These are phyloP conservation scores for Nothocercus julius DNA, from an alignment of 2,113 vertebrate species.

Conservation along the genomic window DNA sequence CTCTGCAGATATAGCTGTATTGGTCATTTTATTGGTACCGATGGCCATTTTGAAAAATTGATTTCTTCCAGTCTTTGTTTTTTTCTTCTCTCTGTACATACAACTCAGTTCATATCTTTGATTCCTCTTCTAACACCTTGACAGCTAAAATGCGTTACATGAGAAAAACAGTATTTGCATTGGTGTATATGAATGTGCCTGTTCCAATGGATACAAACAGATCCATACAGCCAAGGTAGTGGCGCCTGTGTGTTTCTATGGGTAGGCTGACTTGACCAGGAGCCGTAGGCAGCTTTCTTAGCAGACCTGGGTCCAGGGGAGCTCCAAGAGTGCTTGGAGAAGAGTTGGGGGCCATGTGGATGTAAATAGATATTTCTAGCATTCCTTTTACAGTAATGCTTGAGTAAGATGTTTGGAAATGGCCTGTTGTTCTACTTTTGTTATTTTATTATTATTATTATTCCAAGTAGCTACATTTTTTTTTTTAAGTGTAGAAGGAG, in stretches of 20 bases:
- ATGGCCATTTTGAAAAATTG: conserved; percentile 14
- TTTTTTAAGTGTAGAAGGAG: neutral
- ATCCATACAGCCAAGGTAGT: neutral
- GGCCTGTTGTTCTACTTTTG: neutral
- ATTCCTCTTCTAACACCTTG: neutral
- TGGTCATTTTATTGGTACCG: neutral
- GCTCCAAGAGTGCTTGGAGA: neutral
- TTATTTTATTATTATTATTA: neutral
- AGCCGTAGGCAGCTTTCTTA: neutral
- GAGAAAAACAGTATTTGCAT: neutral
- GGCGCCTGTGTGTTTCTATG: neutral
- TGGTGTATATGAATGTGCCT: neutral
- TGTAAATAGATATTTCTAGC: neutral
- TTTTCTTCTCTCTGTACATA: neutral
- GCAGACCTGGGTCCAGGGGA: neutral
- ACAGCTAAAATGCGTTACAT: neutral
- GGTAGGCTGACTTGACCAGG: neutral
- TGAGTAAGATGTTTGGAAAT: neutral
- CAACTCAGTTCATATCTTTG: no score
- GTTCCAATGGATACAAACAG: neutral
- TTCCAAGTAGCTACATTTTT: neutral
- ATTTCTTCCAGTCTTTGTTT: neutral
- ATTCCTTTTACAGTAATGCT: neutral
- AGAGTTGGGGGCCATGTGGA: fast-evolving
- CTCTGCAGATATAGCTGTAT: neutral